Evolutionary conservation across 2,113 vertebrate species (phyloP), one percentile per base, ranked within the genome.

Genomic region (Corythornis cristatus): DNA sequence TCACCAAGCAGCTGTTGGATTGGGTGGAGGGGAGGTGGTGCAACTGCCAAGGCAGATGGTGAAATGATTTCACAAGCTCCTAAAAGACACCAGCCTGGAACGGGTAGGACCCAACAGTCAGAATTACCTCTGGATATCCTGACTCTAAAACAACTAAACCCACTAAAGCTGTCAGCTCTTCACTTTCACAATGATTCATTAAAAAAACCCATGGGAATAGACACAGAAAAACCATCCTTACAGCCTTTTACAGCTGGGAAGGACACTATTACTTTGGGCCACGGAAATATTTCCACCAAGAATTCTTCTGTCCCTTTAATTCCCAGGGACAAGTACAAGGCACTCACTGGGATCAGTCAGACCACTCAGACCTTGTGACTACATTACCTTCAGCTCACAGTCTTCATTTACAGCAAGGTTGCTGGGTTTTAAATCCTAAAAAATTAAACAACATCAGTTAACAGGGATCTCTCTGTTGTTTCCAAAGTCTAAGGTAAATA

Each of bases 381-480:
- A 64, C 54, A 37, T 97, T 94, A 99, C 99, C 98, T 99, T 99
- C 40, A 99, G 98, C 95, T 99, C 99, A 95, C 99, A 99, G 97
- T 99, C 99, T 97, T 99, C 99, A 93, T 99, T 99, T 86, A 99
- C 99, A 96, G 99, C 99, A 90, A 99, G 97, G 94, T 99, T 99
- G 97, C 99, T 99, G 60, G 99, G 99, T 82, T 99, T 99, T 90
- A 99, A 97, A 96, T 99, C 99, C 99, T 99, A 96, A 58, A 94
- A 90, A 93, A 62, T 57, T 12, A 90, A 92, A 70, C 15, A 91
- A 67, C 14, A 93, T 26, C 48, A 83, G 45, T 97, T 94, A 96
- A 60, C 15, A 46, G 26, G 5, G 3, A 12, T 62, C 17, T 17
- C 21, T 16, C 12, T 9, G 9, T 14, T 62, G 26, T 37, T 91